Evolutionary conservation across 2,888 invertebrate species (phyloP), one percentile per base, ranked within the genome.

Genomic region (Chrysina gloriosa): DNA sequence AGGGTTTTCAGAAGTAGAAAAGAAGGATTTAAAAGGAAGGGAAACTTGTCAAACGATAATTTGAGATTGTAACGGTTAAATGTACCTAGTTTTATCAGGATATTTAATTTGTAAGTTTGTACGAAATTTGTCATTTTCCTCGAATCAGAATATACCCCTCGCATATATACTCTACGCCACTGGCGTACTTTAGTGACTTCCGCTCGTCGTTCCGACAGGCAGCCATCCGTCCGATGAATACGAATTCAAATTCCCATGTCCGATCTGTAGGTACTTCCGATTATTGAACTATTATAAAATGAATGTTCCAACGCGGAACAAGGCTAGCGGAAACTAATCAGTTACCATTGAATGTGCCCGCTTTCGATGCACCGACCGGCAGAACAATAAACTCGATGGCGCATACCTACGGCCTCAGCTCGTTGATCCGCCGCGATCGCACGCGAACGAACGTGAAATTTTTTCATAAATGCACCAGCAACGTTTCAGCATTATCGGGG

Each of bases 271-370:
- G 64, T 48, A 76, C 77, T 78, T 80, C 78, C 78, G 78, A 76
- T 77, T 77, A 77, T 77, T 75, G 76, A 78, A 78, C 77, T 74
- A 77, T 77, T 68, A 68, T 61, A 45, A 63, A 68, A 48, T 64
- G 68, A 68, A 64, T 68, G 68, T 68, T 74, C 77, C 73, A 77
- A 78, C 78, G 77, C 78, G 71, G 58, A 70, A 68, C 73, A 73
- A 74, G 74, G 74, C 76, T 72, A 72, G 71, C 78, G 79, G 79
- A 80, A 80, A 77, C 79, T 79, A 80, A 79, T 80, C 78, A 78
- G 74, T 76, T 75, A 67, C 73, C 71, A 75, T 75, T 76, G 73
- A 73, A 69, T 67, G 71, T 72, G 69, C 69, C 63, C 61, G 64
- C 68, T 65, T 64, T 45, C 58, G 29, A 42, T 7, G 50, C 64